phyloP scores from a whole-genome alignment of 1,140 invertebrate species.

The Brachionus angularis region DNA sequence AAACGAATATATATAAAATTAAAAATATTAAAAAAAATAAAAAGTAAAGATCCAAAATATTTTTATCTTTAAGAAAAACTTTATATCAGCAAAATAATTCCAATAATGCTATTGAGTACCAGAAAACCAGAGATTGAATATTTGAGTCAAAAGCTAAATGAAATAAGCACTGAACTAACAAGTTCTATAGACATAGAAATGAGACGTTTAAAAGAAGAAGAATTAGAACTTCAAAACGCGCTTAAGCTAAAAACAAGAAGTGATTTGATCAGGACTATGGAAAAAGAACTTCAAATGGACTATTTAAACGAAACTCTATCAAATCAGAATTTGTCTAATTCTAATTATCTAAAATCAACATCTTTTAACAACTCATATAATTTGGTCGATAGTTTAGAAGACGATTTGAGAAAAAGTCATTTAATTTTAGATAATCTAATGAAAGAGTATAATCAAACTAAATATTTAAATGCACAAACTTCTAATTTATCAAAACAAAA shows the following conservation, averaged over 20 bases:
- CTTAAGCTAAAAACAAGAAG: conserved; percentile 18
- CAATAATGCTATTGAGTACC: conserved; percentile 22
- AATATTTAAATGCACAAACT: too few relatives aligned
- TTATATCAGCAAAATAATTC: neutral
- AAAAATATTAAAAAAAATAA: neutral
- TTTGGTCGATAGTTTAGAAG: too few relatives aligned
- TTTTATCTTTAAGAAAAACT: neutral
- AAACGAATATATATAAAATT: too few relatives aligned
- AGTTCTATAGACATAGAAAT: conserved; percentile 20
- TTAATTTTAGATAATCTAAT: conserved; percentile 12
- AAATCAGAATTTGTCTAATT: too few relatives aligned
- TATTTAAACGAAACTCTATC: neutral
- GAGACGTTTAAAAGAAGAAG: conserved; percentile 29
- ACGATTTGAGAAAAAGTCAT: conserved; percentile 17
- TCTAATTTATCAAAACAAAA: too few relatives aligned
- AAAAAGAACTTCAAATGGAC: conserved; percentile 36
- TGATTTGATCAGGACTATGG: conserved; percentile 26
- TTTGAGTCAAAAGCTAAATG: conserved; percentile 3
- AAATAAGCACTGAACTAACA: neutral
- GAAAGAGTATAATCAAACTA: neutral
- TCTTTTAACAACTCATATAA: too few relatives aligned
- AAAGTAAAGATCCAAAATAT: neutral
- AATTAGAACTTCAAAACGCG: conserved; percentile 14
- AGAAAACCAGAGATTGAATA: conserved; percentile 5
- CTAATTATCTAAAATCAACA: too few relatives aligned